phyloP scores from a whole-genome alignment of 2,888 invertebrate species.

The Cryptocheilus praepositus region DNA sequence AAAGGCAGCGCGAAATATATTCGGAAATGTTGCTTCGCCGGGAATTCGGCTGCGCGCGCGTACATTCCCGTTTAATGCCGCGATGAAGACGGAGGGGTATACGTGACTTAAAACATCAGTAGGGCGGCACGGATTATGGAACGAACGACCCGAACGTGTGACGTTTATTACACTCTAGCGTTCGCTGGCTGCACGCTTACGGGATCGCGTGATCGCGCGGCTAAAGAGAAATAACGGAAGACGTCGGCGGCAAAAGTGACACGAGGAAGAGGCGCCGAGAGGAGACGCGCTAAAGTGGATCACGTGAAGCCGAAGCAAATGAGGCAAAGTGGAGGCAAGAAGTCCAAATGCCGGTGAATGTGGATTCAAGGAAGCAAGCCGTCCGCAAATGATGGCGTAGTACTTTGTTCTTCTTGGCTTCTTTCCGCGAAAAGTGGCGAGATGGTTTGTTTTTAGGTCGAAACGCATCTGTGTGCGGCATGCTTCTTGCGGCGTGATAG shows the following conservation, averaged over 20 bases:
- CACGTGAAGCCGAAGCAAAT: slow-evolving; percentile 29
- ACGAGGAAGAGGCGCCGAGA: slow-evolving; percentile 7
- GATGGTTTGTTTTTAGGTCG: too few species aligned
- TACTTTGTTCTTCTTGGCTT: too few species aligned
- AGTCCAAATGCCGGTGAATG: too few species aligned
- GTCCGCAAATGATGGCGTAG: too few species aligned
- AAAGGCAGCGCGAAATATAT: too few species aligned
- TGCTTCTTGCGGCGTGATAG: too few species aligned
- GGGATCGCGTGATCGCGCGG: slow-evolving; percentile 1
- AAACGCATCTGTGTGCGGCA: too few species aligned
- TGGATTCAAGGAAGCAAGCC: too few species aligned
- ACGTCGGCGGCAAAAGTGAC: slow-evolving; percentile 9
- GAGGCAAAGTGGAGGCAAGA: slow-evolving; percentile 3
- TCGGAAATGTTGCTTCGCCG: too few species aligned
- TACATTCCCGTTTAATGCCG: background rate
- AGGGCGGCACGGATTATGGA: background rate
- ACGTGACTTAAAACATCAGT: slow-evolving; percentile 5
- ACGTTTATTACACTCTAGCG: slow-evolving; percentile 4
- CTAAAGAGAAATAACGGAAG: background rate
- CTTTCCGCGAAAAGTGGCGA: too few species aligned
- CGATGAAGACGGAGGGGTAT: background rate
- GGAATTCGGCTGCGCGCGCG: too few species aligned
- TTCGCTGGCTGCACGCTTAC: background rate
- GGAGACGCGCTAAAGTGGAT: slow-evolving; percentile 12
- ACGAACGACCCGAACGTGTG: slow-evolving; percentile 9